These are phyloP conservation scores for Syngnathus acus DNA, from an alignment of 2,797 vertebrate genomes.

Conservation along the genomic window DNA sequence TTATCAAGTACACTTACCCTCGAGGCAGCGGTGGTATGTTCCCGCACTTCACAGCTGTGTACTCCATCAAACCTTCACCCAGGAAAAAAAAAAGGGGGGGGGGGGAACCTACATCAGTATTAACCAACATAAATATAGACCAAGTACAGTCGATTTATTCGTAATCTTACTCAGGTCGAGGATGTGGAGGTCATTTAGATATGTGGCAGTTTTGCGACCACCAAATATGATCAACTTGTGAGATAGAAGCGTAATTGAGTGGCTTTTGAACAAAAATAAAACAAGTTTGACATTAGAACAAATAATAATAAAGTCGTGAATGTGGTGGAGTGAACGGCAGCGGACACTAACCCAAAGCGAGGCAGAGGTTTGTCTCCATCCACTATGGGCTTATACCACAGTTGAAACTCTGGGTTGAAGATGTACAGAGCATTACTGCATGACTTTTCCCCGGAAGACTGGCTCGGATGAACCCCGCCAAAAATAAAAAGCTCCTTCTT, in stretches of 20 bases:
- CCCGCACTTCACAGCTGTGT: constrained; percentile 71
- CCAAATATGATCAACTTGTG: constrained; percentile 82
- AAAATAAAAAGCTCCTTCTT: constrained; percentile 85
- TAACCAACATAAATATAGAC: background rate
- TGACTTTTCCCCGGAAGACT: constrained; percentile 45
- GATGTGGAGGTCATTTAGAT: constrained; percentile 80
- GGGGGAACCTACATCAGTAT: background rate
- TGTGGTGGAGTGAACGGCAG: background rate
- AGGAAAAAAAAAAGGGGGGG: constrained; percentile 1
- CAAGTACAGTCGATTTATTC: background rate
- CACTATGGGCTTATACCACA: constrained; percentile 89
- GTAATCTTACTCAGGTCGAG: constrained; percentile 78
- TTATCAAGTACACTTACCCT: constrained; percentile 61
- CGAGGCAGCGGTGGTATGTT: constrained; percentile 72
- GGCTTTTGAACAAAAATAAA: constrained; percentile 56
- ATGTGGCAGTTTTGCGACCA: constrained; percentile 71
- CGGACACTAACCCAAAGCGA: constrained; percentile 76
- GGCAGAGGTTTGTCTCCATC: constrained; percentile 80
- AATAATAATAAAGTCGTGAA: background rate
- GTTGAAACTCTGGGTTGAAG: constrained; percentile 84
- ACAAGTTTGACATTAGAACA: background rate
- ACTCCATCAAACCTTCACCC: constrained; percentile 84
- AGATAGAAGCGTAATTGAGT: constrained; percentile 77
- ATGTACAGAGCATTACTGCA: constrained; percentile 83
- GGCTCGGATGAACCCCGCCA: constrained; percentile 72